phyloP scores from a whole-genome alignment of 2,797 vertebrate genomes.

The Sebastes melanostomus region DNA sequence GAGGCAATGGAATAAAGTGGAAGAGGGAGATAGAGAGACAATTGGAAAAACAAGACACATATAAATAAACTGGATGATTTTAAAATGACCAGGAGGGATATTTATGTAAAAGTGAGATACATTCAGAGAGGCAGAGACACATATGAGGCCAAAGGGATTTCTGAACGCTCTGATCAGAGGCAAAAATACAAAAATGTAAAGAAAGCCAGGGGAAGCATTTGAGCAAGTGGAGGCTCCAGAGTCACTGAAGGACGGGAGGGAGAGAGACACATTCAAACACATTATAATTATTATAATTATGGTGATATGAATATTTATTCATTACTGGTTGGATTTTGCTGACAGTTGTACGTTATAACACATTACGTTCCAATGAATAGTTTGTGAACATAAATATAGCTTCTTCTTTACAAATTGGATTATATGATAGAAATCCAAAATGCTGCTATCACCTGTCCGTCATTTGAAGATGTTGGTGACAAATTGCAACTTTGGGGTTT shows the following conservation, averaged over 20 bases:
- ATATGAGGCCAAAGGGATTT: background rate
- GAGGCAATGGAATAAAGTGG: constrained; percentile 5
- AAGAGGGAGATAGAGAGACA: background rate
- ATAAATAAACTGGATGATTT: background rate
- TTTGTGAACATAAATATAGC: background rate
- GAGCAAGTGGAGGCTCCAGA: background rate
- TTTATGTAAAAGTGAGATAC: constrained; percentile 12
- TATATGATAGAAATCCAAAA: background rate
- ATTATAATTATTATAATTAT: background rate
- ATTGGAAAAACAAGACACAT: background rate
- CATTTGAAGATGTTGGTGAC: background rate
- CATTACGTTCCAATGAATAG: background rate
- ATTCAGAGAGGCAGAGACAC: background rate
- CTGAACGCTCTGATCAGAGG: background rate
- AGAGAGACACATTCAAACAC: background rate
- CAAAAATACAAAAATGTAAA: background rate
- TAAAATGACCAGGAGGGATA: constrained; percentile 9
- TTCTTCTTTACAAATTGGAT: background rate
- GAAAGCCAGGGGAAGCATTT: background rate
- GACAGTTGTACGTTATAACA: background rate
- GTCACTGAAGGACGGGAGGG: background rate
- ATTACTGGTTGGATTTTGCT: background rate
- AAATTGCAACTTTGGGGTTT: background rate
- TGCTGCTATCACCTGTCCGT: background rate
- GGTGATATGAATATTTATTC: background rate